Evolutionary conservation across 1,140 invertebrate species (phyloP).

Genomic region (Trypoxylus dichotomus): DNA sequence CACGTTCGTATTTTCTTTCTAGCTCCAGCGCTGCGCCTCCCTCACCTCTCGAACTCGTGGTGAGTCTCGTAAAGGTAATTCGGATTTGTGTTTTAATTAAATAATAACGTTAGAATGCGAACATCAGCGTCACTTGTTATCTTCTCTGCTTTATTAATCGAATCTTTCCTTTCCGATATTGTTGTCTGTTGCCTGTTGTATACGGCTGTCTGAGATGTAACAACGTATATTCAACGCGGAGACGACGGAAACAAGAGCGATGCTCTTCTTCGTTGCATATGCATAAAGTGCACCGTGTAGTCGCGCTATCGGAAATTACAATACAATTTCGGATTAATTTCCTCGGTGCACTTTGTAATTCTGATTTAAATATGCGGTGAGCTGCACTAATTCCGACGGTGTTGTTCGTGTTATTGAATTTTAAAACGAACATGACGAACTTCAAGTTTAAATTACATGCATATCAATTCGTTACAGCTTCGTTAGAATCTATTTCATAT

Average conservation of each 20-base stretch:
- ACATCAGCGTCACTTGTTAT: slow-evolving; percentile 37
- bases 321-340: slow-evolving; percentile 41
- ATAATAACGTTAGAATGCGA: slow-evolving; percentile 42
- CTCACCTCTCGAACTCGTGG: not conserved
- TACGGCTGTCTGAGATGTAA: not conserved
- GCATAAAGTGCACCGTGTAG: slow-evolving; percentile 36
- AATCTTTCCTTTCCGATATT: slow-evolving; percentile 22
- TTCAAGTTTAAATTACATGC: not conserved
- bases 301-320: slow-evolving; percentile 37
- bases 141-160: slow-evolving; percentile 34
- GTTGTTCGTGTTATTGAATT: not conserved
- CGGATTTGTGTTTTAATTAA: slow-evolving; percentile 49
- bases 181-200: not conserved
- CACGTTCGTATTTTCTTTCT: slow-evolving; percentile 2
- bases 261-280: slow-evolving; percentile 35
- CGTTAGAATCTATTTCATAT: too few species aligned
- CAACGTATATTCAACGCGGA: not conserved
- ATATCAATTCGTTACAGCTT: too few species aligned
- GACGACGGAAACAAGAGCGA: not conserved
- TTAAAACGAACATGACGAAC: not conserved
- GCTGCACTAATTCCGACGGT: slow-evolving; percentile 3
- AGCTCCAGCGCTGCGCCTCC: not conserved
- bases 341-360: not conserved
- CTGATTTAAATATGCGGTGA: not conserved
- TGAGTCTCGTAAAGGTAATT: slow-evolving; percentile 48